phyloP scores from a whole-genome alignment of 35 echinoderm and acorn worm genomes.

The Heliocidaris tuberculata region DNA sequence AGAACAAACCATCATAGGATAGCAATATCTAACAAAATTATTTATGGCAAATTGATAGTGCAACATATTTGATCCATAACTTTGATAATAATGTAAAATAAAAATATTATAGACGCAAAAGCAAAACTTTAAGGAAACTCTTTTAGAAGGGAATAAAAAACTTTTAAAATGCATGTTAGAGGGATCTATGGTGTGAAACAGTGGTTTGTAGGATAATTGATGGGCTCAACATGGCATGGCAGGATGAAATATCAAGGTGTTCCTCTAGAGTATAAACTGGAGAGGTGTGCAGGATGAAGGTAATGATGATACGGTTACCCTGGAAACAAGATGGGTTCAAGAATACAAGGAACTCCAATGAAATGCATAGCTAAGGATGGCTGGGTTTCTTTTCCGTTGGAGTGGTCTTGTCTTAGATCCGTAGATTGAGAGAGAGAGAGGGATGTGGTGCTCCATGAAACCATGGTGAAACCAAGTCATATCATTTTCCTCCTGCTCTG shows the following conservation, averaged over 20 bases:
- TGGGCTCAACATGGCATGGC: not conserved
- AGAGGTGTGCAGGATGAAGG: not conserved
- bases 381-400: not conserved
- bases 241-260: constrained; percentile 9
- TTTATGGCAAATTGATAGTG: too few relatives aligned
- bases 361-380: not conserved
- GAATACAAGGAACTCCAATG: not conserved
- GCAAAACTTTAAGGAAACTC: too few relatives aligned
- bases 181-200: too few relatives aligned
- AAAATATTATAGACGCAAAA: too few relatives aligned
- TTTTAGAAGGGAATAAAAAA: too few relatives aligned
- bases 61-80: too few relatives aligned
- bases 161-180: too few relatives aligned
- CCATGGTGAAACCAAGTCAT: not conserved
- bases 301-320: not conserved
- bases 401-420: not conserved
- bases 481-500: not conserved
- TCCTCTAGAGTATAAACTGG: not conserved
- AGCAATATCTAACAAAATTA: too few relatives aligned
- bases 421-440: not conserved
- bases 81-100: too few relatives aligned
- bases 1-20: too few relatives aligned
- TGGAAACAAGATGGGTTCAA: not conserved
- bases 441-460: not conserved
- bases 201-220: not conserved